These are phyloP conservation scores for Pseudomugil tenellus DNA, from an alignment of 2,797 vertebrate species.

Conservation along the genomic window DNA sequence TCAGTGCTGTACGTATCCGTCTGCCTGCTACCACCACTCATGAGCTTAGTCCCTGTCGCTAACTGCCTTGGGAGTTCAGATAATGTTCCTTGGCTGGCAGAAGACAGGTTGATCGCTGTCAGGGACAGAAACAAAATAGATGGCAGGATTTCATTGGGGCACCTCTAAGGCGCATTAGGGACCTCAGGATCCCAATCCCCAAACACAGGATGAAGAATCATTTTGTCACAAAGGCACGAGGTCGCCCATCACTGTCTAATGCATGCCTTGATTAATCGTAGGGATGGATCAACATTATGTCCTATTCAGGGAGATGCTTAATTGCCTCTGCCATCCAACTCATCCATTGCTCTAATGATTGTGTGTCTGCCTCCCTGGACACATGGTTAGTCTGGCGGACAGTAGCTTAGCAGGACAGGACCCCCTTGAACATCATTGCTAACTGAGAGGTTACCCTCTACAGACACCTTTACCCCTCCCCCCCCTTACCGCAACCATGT, in stretches of 20 bases:
- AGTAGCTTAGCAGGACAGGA: constrained; percentile 57
- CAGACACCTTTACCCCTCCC: constrained; percentile 81
- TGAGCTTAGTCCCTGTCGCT: constrained; percentile 88
- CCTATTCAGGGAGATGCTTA: constrained; percentile 96
- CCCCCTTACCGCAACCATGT: constrained; percentile 85
- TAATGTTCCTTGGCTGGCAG: constrained; percentile 96
- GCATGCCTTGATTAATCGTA: constrained; percentile 97
- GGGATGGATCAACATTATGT: constrained; percentile 99
- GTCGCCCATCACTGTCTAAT: constrained; percentile 99
- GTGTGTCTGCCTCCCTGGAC: constrained; percentile 91
- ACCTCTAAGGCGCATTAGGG: constrained; percentile 97
- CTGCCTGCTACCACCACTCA: constrained; percentile 93
- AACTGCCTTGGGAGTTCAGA: constrained; percentile 95
- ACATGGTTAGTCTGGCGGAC: constrained; percentile 86
- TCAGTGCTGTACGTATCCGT: constrained; percentile 92
- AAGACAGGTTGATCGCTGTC: constrained; percentile 98
- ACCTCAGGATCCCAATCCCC: constrained; percentile 89
- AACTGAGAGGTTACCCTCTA: constrained; percentile 60
- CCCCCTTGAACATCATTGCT: constrained; percentile 62
- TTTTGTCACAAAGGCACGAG: constrained; percentile 97
- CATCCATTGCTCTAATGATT: constrained; percentile 97
- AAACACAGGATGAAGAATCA: constrained; percentile 96
- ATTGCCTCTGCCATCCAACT: constrained; percentile 89
- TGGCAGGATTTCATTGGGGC: constrained; percentile 96
- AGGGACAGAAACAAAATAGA: constrained; percentile 96